These are phyloP conservation scores for Spea bombifrons DNA, from an alignment of 2,113 vertebrate genomes.

Conservation along the genomic window DNA sequence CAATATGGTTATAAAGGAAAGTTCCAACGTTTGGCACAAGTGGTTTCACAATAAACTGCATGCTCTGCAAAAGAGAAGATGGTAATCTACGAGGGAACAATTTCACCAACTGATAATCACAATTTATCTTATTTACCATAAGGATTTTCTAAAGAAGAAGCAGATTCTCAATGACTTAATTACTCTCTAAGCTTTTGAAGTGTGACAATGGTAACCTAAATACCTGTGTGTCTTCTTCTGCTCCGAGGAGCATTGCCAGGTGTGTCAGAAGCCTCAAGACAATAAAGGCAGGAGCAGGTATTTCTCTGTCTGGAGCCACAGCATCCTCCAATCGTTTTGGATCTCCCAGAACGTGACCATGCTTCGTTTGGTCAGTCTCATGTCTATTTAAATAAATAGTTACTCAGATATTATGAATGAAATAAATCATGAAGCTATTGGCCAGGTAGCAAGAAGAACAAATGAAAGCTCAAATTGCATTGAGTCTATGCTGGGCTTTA, in stretches of 20 bases:
- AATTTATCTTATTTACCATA: no score
- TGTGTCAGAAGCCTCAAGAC: conserved; percentile 82
- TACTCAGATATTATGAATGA: no score
- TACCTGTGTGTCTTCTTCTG: conserved; percentile 69
- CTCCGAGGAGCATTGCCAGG: conserved; percentile 79
- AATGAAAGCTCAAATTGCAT: no score
- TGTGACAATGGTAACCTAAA: neutral
- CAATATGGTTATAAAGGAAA: conserved; percentile 77
- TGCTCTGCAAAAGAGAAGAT: conserved; percentile 52
- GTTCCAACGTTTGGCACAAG: conserved; percentile 48
- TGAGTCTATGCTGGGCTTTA: no score
- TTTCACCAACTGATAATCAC: no score
- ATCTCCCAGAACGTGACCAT: conserved; percentile 79
- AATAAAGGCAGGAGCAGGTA: conserved; percentile 68
- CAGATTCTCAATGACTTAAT: no score
- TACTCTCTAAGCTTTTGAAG: no score
- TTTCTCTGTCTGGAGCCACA: conserved; percentile 69
- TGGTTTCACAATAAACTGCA: conserved; percentile 75
- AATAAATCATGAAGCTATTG: no score
- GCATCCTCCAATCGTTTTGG: conserved; percentile 52
- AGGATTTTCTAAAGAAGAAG: no score
- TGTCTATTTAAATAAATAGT: conserved; percentile 49
- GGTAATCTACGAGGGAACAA: no score
- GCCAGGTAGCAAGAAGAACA: no score
- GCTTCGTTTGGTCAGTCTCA: conserved; percentile 75